Base-by-base conservation (phyloP, 2,888 invertebrate species). In the Netelia inedita region DNA sequence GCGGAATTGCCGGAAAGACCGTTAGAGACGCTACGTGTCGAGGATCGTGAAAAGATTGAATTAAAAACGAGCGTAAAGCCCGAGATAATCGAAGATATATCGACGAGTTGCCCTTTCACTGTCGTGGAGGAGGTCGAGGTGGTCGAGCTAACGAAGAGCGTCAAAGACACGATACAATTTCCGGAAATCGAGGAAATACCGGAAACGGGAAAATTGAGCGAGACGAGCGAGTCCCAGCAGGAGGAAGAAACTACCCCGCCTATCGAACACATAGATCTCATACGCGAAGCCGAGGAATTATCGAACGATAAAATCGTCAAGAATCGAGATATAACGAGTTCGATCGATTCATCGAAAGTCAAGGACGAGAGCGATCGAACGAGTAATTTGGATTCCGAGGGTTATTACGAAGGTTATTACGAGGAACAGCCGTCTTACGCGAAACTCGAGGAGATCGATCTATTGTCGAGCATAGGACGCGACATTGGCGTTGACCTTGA, bases 401-500 rank as follows among this genome's bases (percentile, higher is more conserved):
- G 21, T 11, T 57, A 79, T 19, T 86, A 84, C 35, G 87, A 88
- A 57, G 81, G 53, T 23, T 88, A 84, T n/a, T 87, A 87, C 14
- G 91, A 91, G 16, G 92, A 91, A 21, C 90, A 89, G 16, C 69
- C 87, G 5, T 88, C 91, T 0, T 93, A 91, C 76, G 90, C 89
- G 14, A 91, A 92, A 73, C 90, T 93, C 83, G 93, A 93, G 61
- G 93, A 93, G 72, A 93, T 93, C 80, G 93, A 94, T 87, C 86
- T 93, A 2, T 80, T 94, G 8, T 93, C 94, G 57, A 93, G 92
- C 71, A 93, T 93, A 83, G 92, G 92, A 28, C 91, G 90, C 8
- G 92, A 91, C 80, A 92, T 92, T 82, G 92, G 92, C 23, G 90
- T 91, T 73, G 92, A 93, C 79, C 89, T 93, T 59, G 92, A 92